Conservation (phyloP, 2,888 invertebrate species). For the Chloroclysta siterata region DNA sequence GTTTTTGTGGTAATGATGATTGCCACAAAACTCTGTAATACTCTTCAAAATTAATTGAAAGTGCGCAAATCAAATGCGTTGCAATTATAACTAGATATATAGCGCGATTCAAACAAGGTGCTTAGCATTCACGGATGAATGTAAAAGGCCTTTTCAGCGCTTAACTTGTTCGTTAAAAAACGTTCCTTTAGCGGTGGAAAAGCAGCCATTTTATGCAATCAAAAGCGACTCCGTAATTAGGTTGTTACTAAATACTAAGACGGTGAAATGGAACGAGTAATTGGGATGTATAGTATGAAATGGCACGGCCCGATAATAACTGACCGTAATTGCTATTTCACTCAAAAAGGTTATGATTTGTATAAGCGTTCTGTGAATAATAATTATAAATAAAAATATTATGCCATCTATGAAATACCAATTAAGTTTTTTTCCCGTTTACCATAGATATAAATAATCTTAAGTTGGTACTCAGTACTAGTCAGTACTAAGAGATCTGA, state of each 20-base stretch:
- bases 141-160: slow-evolving; percentile 62
- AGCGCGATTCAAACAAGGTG: slow-evolving; percentile 73
- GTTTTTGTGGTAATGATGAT: background rate
- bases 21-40: background rate
- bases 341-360: slow-evolving; percentile 21
- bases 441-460: no score
- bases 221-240: slow-evolving; percentile 63
- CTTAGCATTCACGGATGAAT: slow-evolving; percentile 71
- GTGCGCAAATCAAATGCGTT: slow-evolving; percentile 53
- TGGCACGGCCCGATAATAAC: slow-evolving; percentile 26
- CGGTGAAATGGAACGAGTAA: slow-evolving; percentile 49
- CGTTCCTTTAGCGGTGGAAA: slow-evolving; percentile 59
- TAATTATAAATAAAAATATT: no score
- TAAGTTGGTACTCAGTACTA: no score
- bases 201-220: slow-evolving; percentile 63
- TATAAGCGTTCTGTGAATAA: background rate
- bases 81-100: slow-evolving; percentile 64
- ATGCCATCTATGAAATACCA: no score
- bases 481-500: no score
- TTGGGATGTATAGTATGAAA: slow-evolving; percentile 47
- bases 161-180: slow-evolving; percentile 72
- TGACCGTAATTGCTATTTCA: slow-evolving; percentile 31
- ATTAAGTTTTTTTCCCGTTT: no score
- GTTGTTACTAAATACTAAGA: slow-evolving; percentile 53
- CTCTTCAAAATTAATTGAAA: slow-evolving; percentile 59